Conservation (phyloP, 2,888 invertebrate species). For the Byasa hedistus region DNA sequence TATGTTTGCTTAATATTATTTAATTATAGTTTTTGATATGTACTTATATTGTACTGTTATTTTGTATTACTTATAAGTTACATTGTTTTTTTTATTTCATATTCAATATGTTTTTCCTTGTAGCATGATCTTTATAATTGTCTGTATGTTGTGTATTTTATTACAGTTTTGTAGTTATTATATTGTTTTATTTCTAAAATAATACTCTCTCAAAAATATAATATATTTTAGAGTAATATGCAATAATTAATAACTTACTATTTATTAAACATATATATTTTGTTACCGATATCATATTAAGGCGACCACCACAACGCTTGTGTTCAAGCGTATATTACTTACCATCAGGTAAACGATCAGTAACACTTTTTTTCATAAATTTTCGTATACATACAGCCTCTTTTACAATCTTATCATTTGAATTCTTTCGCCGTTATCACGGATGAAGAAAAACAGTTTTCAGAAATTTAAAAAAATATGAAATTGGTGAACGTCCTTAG, state of each 20-base stretch:
- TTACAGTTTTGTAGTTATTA: conserved; percentile 48
- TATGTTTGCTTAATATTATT: conserved; percentile 33
- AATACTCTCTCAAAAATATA: not conserved
- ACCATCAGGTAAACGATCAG: no score
- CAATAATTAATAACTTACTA: no score
- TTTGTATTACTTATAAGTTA: conserved; percentile 29
- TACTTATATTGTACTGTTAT: conserved; percentile 32
- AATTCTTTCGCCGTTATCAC: no score
- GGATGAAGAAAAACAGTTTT: no score
- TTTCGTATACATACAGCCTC: no score
- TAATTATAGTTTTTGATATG: conserved; percentile 31
- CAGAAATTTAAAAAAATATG: conserved; percentile 29
- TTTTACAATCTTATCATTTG: no score
- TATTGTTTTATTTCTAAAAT: conserved; percentile 52
- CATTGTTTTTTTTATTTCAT: conserved; percentile 27
- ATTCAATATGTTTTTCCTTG: conserved; percentile 34
- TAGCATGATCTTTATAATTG: conserved; percentile 41
- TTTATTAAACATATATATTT: no score
- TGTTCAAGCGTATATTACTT: no score
- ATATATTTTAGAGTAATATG: conserved; percentile 5
- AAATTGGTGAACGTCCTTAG: conserved; percentile 46
- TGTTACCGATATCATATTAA: no score
- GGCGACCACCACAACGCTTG: no score
- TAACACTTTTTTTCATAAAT: no score
- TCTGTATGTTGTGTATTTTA: conserved; percentile 41